Evolutionary conservation across 2,888 invertebrate genomes (phyloP), one percentile per base, ranked within the genome.

Genomic region (Rapana venosa): DNA sequence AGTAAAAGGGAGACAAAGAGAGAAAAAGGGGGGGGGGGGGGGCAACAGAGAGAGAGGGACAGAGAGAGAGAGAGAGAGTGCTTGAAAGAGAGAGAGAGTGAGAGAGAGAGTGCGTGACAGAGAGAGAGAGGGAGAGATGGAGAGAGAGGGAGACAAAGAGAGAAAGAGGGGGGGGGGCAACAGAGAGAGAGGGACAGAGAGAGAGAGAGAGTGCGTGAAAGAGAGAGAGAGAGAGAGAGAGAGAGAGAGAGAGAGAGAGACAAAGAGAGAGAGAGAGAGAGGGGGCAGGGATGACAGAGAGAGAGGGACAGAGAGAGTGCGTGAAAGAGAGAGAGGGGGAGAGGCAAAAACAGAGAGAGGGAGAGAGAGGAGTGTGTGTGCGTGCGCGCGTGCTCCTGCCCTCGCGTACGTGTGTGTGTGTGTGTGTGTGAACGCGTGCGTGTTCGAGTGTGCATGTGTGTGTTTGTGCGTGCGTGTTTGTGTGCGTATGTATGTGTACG

Each of bases 241-340:
- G 47, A 83, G 83, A 83, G 47, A 83, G 47, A 83, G 47, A 83
- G 47, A 79, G 35, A 35, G 35, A 79, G 79, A 77, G 17, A 26
- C n/a, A n/a, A n/a, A 47, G 47, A 66, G 66, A 66, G 66, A 77
- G 30, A 77, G 77, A 77, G 77, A 77, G 77, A 77, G 77, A 77
- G 77, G n/a, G n/a, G n/a, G n/a, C n/a, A n/a, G n/a, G n/a, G n/a
- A n/a, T n/a, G n/a, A n/a, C n/a, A n/a, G n/a, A n/a, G n/a, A n/a
- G n/a, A 77, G 77, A 77, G 77, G n/a, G 77, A 77, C 26, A 77
- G 77, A 77, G 77, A 77, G 77, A n/a, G n/a, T n/a, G 11, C 30
- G 13, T n/a, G 13, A 22, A n/a, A n/a, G n/a, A n/a, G n/a, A 22
- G 17, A 66, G 66, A 66, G 4, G 8, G 47, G 8, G 47, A 47